These are phyloP conservation scores for Heliocidaris tuberculata DNA, from an alignment of 35 echinoderm and acorn worm species.

Conservation along the genomic window DNA sequence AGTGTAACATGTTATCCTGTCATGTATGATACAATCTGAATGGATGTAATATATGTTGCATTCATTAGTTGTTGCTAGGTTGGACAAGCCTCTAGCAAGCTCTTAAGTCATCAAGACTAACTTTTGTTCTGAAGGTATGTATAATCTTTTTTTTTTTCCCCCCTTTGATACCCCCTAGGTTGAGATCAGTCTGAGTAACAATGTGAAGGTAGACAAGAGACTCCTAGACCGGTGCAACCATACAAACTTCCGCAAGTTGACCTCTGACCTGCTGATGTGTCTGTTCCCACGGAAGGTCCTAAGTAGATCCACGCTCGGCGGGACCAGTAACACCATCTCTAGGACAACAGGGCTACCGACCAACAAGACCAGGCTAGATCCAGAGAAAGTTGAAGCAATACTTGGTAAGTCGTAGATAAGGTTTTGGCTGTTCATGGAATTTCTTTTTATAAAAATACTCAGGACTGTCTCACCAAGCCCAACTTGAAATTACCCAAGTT, in stretches of 20 bases:
- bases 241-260: conserved; percentile 42
- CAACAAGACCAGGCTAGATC: conserved; percentile 30
- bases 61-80: too few species aligned
- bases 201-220: conserved; percentile 25
- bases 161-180: not conserved
- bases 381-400: conserved; percentile 41
- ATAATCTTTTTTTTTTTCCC: too few species aligned
- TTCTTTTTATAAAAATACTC: too few species aligned
- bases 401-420: conserved; percentile 1
- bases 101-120: too few species aligned
- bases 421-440: not conserved
- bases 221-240: conserved; percentile 43
- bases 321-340: conserved; percentile 32
- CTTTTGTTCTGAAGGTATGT: too few species aligned
- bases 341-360: conserved; percentile 32
- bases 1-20: too few species aligned
- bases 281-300: conserved; percentile 41
- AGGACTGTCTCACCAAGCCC: too few species aligned
- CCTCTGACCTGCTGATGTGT: conserved; percentile 48
- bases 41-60: too few species aligned
- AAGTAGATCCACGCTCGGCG: conserved; percentile 17
- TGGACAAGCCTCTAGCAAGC: too few species aligned
- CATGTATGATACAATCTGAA: too few species aligned
- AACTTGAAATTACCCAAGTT: too few species aligned
- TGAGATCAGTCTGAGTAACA: conserved; percentile 38